Percentiles rank a stretch among this genome's conserved stretches.
phyloP scores from a whole-genome alignment of 2,797 vertebrate species.

The Tragopan temminckii region DNA sequence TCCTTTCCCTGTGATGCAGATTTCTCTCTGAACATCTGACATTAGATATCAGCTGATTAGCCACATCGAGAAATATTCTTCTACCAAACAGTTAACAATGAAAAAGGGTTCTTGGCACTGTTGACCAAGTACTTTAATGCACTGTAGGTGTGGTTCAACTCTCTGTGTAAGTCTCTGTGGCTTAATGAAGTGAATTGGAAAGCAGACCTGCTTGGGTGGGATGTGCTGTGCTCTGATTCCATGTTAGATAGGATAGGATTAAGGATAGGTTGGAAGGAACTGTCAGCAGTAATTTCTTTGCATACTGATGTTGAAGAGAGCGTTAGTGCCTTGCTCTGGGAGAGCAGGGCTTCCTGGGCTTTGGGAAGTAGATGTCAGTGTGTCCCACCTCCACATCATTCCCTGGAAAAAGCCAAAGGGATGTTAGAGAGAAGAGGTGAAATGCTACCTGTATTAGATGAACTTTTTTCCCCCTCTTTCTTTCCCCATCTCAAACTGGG shows the following conservation, averaged over 20 bases:
- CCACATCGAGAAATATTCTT: slow-evolving; percentile 16
- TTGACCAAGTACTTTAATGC: background rate
- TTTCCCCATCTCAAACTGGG: background rate
- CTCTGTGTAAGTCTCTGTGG: background rate
- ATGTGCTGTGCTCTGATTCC: slow-evolving; percentile 4
- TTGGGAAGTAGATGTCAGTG: background rate
- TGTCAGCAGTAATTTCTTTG: background rate
- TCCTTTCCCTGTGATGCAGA: background rate
- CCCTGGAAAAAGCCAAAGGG: background rate
- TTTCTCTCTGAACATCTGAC: slow-evolving; percentile 31
- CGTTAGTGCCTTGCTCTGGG: background rate
- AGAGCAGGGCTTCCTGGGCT: background rate
- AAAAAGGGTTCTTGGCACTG: background rate
- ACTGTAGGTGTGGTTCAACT: background rate
- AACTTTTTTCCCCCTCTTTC: background rate
- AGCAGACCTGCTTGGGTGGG: background rate
- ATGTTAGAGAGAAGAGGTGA: background rate
- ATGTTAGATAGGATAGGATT: slow-evolving; percentile 14
- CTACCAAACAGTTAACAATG: background rate
- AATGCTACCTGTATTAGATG: background rate
- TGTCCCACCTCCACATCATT: background rate
- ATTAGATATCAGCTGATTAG: slow-evolving; percentile 16
- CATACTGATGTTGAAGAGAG: background rate
- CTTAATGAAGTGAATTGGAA: background rate
- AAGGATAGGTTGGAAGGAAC: background rate